These are phyloP conservation scores for Hydropotes inermis DNA, from an alignment of 2,113 vertebrate genomes.

Conservation along the genomic window DNA sequence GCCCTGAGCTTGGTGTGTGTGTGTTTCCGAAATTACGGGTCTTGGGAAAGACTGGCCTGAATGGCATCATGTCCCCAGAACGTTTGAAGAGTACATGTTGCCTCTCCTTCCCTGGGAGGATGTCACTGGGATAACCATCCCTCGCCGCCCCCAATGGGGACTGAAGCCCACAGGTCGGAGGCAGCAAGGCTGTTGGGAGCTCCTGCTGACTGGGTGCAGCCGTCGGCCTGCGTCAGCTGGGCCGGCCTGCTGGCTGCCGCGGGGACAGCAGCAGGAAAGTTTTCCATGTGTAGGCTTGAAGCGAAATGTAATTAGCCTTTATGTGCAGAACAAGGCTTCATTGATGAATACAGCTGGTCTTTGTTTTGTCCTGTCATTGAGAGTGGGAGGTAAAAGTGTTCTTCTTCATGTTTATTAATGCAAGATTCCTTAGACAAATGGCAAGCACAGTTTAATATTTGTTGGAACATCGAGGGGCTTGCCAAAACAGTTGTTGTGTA, in stretches of 20 bases:
- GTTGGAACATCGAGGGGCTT: conserved; percentile 80
- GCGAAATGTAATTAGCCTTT: conserved; percentile 91
- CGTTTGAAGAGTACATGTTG: not conserved
- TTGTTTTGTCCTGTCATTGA: conserved; percentile 86
- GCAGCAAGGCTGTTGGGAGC: conserved; percentile 62
- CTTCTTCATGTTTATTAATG: conserved; percentile 92
- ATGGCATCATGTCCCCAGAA: accelerated
- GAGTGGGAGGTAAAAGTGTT: conserved; percentile 89
- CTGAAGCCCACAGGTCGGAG: not conserved
- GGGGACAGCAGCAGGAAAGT: conserved; percentile 83
- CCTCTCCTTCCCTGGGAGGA: not conserved
- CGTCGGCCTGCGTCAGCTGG: conserved; percentile 79
- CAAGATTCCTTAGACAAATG: conserved; percentile 87
- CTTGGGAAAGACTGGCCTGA: not conserved
- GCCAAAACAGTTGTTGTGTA: conserved; percentile 87
- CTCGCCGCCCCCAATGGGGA: not conserved
- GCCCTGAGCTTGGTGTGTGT: not conserved
- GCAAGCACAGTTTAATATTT: conserved; percentile 85
- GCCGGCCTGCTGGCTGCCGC: conserved; percentile 78
- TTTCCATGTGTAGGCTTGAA: conserved; percentile 91
- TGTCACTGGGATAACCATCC: not conserved
- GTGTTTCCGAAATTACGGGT: not conserved
- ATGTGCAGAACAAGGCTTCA: conserved; percentile 90
- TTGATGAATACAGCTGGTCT: conserved; percentile 92
- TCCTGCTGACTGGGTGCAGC: conserved; percentile 54